Evolutionary conservation across 2,888 invertebrate species (phyloP), one percentile per base, ranked within the genome.

Genomic region (Busseola fusca): DNA sequence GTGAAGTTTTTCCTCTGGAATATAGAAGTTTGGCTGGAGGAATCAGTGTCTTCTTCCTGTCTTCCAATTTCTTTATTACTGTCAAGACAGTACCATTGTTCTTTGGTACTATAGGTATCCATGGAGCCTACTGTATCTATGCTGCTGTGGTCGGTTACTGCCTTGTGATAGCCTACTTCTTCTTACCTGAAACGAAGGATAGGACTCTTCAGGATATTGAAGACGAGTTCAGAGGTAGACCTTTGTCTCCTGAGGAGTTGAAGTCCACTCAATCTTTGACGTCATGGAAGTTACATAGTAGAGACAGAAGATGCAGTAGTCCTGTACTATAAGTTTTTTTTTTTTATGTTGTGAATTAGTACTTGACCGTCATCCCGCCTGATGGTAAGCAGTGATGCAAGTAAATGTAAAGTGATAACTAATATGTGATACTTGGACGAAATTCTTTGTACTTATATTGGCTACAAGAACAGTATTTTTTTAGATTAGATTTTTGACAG

Each of bases 1-100:
- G 97, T 0, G 97, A 97, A 88, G 89, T 97, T 0, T 97, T 97
- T 82, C 96, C 97, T 6, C 92, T 96, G 42, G 94, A 95, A 60
- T 96, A 95, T 57, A 94, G 97, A 59, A 97, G 97, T 45, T 86
- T 97, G 1, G 97, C 97, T 64, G 92, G 93, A 21, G 91, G 92
- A 0, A 87, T 93, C n/a, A 91, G 93, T 48, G 91, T 92, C 0
- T 66, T 93, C 7, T 91, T 92, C 70, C 59, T 93, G 5, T 91
- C 93, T 3, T 72, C 84, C 0, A 91, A 92, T 74, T 84, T 93
- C 0, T 93, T 93, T 62, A 87, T 91, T 12, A 90, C 86, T 0
- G 87, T 93, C 0, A 93, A 93, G 67, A 92, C 92, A 0, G 87
- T 90, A 1, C 92, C 92, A 1, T 80, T 88, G 14, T 86, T 93